Evolutionary conservation across 2,888 invertebrate species (phyloP).

Genomic region (Hydropsyche betteni): DNA sequence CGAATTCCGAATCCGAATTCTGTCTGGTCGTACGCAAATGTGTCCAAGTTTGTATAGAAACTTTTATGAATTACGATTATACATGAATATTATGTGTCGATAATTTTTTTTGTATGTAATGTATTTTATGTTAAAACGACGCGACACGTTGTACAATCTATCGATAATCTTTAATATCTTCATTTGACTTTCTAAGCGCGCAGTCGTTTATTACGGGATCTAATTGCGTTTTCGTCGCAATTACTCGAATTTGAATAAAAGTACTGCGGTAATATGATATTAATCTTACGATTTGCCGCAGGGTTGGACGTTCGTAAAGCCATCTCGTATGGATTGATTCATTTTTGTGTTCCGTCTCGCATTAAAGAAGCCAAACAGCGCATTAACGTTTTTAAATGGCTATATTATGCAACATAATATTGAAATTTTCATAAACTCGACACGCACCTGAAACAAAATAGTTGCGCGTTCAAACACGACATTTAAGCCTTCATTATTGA

Average conservation of each 20-base stretch:
- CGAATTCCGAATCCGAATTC: neutral
- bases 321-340: slow-evolving; percentile 17
- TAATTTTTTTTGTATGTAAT: too few relatives aligned
- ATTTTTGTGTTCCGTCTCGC: slow-evolving; percentile 26
- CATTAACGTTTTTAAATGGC: slow-evolving; percentile 4
- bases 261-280: slow-evolving; percentile 20
- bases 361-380: neutral
- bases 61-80: too few relatives aligned
- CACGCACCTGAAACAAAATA: too few relatives aligned
- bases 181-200: slow-evolving; percentile 44
- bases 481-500: too few relatives aligned
- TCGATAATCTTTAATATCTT: slow-evolving; percentile 44
- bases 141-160: neutral
- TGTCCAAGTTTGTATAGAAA: too few relatives aligned
- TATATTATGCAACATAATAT: neutral
- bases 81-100: too few relatives aligned
- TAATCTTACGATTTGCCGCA: slow-evolving; percentile 3
- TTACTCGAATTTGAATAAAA: slow-evolving; percentile 49
- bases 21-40: too few relatives aligned
- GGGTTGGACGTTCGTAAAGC: neutral
- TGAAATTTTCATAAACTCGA: too few relatives aligned
- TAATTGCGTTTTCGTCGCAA: slow-evolving; percentile 42
- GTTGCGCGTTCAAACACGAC: too few relatives aligned
- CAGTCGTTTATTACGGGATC: slow-evolving; percentile 34
- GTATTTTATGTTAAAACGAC: too few relatives aligned